Conservation (phyloP, 2,888 invertebrate species). For the Trachelus iudaicus region DNA sequence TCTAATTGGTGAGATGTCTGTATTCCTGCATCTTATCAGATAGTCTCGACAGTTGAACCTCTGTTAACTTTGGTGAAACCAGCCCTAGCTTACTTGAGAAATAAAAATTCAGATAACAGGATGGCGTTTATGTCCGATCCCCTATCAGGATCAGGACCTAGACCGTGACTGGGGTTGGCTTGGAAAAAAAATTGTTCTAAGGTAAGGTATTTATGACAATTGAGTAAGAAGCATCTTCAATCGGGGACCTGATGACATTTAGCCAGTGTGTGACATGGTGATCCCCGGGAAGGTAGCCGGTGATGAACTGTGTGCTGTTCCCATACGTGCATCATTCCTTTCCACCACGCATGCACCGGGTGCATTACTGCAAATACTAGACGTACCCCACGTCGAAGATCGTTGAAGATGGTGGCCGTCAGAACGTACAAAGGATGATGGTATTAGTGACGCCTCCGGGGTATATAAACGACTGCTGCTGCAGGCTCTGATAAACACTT, state of each 20-base stretch:
- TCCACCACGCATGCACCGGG: slow-evolving; percentile 3
- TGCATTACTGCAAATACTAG: slow-evolving; percentile 1
- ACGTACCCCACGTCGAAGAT: slow-evolving; percentile 14
- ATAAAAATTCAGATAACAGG: neutral
- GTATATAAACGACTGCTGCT: slow-evolving; percentile 56
- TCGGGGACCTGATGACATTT: slow-evolving; percentile 61
- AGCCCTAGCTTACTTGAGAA: neutral
- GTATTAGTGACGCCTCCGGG: slow-evolving; percentile 50
- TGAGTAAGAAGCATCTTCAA: slow-evolving; percentile 45
- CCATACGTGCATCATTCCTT: slow-evolving; percentile 18
- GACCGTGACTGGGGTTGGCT: neutral
- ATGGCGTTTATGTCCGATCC: neutral
- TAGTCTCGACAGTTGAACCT: no score
- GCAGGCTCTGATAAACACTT: slow-evolving; percentile 56
- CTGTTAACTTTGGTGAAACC: no score
- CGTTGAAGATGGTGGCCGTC: slow-evolving; percentile 34
- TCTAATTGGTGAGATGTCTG: no score
- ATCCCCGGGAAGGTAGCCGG: slow-evolving; percentile 41
- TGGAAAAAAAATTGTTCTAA: neutral
- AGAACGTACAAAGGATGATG: slow-evolving; percentile 30
- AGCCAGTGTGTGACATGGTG: slow-evolving; percentile 47
- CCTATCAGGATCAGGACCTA: neutral
- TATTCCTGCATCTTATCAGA: no score
- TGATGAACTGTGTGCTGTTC: slow-evolving; percentile 17
- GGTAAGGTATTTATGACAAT: slow-evolving; percentile 34